Conservation (phyloP, 2,113 vertebrate species). For the Eupsittula cactorum region DNA sequence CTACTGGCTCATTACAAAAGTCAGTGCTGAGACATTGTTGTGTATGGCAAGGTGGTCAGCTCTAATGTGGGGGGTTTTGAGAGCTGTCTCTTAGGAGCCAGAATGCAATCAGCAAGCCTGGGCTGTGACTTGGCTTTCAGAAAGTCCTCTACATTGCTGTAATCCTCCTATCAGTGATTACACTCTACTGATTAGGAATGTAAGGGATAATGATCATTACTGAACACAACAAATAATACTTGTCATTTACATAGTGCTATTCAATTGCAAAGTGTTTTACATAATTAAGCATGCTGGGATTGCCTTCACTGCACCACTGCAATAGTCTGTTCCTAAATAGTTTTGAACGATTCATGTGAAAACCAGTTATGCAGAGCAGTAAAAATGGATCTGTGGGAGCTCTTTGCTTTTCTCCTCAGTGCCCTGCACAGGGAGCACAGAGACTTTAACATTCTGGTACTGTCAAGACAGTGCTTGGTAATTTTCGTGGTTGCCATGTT, state of each 20-base stretch:
- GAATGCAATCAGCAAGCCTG: not conserved
- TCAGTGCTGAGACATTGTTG: not conserved
- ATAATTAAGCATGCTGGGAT: conserved; percentile 51
- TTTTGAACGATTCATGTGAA: not conserved
- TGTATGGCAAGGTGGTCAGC: rapidly evolving
- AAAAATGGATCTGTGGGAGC: not conserved
- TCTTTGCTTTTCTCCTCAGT: not conserved
- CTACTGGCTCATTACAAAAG: not conserved
- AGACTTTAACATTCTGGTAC: not conserved
- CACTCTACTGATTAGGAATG: conserved; percentile 5
- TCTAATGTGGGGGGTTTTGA: not conserved
- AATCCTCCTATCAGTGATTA: conserved; percentile 30
- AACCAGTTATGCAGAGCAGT: not conserved
- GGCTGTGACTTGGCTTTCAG: not conserved
- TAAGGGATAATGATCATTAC: conserved; percentile 38
- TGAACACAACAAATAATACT: not conserved
- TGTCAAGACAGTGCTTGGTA: not conserved
- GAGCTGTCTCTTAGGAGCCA: not conserved
- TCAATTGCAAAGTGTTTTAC: conserved; percentile 28
- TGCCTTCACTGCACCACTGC: conserved; percentile 2
- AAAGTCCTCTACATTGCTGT: not conserved
- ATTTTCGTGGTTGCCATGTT: not conserved
- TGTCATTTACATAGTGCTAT: conserved; percentile 12
- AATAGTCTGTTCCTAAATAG: not conserved
- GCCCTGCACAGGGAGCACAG: not conserved